These are phyloP conservation scores for Hirtodrosophila confusa DNA, from an alignment of 2,888 invertebrate species.

Conservation along the genomic window DNA sequence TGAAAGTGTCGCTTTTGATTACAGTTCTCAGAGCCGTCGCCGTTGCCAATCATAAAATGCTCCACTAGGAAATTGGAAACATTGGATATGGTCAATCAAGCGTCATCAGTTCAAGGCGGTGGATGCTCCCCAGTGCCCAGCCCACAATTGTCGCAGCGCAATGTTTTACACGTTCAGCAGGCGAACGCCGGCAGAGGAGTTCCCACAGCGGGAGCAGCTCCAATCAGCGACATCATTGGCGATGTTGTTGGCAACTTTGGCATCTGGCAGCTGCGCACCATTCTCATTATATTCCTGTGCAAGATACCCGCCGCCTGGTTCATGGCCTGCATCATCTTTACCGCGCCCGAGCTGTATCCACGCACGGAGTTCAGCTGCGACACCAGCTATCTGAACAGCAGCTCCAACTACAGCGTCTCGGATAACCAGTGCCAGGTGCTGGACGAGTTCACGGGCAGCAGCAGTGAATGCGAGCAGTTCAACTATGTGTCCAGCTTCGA, in stretches of 20 bases:
- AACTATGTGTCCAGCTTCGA: slow-evolving; percentile 77
- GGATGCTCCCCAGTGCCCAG: slow-evolving; percentile 46
- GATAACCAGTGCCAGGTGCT: slow-evolving; percentile 76
- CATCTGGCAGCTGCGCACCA: slow-evolving; percentile 84
- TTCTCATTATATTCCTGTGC: slow-evolving; percentile 84
- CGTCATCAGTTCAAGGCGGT: slow-evolving; percentile 39
- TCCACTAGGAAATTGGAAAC: slow-evolving; percentile 28
- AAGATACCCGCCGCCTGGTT: slow-evolving; percentile 85
- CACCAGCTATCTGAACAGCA: slow-evolving; percentile 38
- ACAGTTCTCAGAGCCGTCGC: slow-evolving; percentile 29
- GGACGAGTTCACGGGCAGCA: slow-evolving; percentile 29
- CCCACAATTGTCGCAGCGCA: slow-evolving; percentile 59
- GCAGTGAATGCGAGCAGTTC: slow-evolving; percentile 72
- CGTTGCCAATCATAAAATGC: slow-evolving; percentile 41
- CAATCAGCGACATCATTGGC: slow-evolving; percentile 73
- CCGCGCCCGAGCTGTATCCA: slow-evolving; percentile 83
- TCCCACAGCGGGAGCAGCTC: slow-evolving; percentile 5
- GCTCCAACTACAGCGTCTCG: slow-evolving; percentile 59
- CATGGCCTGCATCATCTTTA: slow-evolving; percentile 85
- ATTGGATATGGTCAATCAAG: slow-evolving; percentile 54
- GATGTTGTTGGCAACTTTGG: slow-evolving; percentile 84
- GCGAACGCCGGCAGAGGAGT: not conserved
- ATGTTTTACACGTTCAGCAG: slow-evolving; percentile 19
- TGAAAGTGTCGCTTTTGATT: slow-evolving; percentile 19
- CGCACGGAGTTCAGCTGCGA: slow-evolving; percentile 77